Conservation (phyloP, 2,797 vertebrate genomes). For the Xenops minutus region DNA sequence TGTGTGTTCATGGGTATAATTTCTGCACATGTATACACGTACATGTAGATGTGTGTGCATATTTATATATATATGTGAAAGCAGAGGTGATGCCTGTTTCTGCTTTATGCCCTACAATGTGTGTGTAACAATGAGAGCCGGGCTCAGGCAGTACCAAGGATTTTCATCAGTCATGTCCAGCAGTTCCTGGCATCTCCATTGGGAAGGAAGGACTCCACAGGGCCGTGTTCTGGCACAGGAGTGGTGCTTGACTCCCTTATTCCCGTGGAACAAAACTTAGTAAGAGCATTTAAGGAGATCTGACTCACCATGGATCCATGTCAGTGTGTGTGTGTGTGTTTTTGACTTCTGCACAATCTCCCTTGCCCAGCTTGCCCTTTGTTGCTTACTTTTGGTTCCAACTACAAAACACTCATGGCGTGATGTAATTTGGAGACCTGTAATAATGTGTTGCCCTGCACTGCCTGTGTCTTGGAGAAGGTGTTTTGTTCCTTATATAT, state of each 20-base stretch:
- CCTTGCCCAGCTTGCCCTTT: neutral
- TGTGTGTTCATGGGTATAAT: neutral
- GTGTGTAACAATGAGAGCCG: fast-evolving
- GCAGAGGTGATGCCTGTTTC: neutral
- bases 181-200: fast-evolving
- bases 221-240: neutral
- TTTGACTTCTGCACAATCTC: neutral
- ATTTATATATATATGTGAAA: neutral
- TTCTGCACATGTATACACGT: neutral
- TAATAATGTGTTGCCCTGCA: neutral
- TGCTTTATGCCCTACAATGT: neutral
- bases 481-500: neutral
- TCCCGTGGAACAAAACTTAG: neutral
- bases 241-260: neutral
- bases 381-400: neutral
- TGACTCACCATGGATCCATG: neutral
- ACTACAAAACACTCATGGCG: neutral
- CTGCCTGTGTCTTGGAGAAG: neutral
- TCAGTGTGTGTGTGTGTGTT: neutral
- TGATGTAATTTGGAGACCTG: neutral
- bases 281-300: neutral
- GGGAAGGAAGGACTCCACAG: neutral
- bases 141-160: neutral
- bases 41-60: too few species aligned
- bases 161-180: fast-evolving